Evolutionary conservation across 1,140 invertebrate species (phyloP).

Genomic region (Colletes gigas): DNA sequence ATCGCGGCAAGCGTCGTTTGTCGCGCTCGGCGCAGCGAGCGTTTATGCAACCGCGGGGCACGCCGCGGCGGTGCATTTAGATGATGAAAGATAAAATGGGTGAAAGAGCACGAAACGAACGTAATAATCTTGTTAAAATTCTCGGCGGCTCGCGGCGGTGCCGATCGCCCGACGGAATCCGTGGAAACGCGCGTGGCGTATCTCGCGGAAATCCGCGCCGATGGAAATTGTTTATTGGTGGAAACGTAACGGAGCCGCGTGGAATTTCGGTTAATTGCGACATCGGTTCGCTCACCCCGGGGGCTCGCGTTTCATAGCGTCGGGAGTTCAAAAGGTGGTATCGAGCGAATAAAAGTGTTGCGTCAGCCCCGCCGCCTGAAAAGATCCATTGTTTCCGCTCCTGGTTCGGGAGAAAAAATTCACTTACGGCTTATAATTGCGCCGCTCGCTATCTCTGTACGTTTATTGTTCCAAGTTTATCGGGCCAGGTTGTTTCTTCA

Average conservation of each 20-base stretch:
- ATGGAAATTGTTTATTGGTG: conserved; percentile 22
- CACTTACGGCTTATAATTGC: conserved; percentile 38
- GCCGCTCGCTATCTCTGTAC: conserved; percentile 6
- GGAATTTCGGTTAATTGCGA: conserved; percentile 51
- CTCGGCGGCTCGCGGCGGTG: neutral
- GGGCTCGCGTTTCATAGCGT: conserved; percentile 1
- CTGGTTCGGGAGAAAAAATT: conserved; percentile 14
- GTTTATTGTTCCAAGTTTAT: conserved; percentile 35
- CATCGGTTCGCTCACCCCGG: neutral
- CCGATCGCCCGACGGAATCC: neutral
- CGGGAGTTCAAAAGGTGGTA: conserved; percentile 33
- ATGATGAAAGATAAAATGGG: conserved; percentile 48
- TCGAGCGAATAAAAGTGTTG: conserved; percentile 33
- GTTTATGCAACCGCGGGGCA: conserved; percentile 23
- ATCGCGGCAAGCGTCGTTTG: conserved; percentile 34
- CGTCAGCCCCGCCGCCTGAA: conserved; percentile 12
- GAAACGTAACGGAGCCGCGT: conserved; percentile 13
- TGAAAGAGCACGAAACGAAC: conserved; percentile 38
- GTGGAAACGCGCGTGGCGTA: neutral
- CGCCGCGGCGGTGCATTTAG: conserved; percentile 18
- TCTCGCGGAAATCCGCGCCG: conserved; percentile 24
- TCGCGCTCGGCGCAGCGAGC: conserved; percentile 8
- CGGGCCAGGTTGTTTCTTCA: conserved; percentile 31
- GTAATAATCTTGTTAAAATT: conserved; percentile 55
- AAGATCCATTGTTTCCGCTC: conserved; percentile 46